Percentiles rank a stretch among this genome's conserved stretches.
These are phyloP conservation scores for Trachelus stipa DNA, from an alignment of 2,888 invertebrate genomes.

Conservation along the genomic window DNA sequence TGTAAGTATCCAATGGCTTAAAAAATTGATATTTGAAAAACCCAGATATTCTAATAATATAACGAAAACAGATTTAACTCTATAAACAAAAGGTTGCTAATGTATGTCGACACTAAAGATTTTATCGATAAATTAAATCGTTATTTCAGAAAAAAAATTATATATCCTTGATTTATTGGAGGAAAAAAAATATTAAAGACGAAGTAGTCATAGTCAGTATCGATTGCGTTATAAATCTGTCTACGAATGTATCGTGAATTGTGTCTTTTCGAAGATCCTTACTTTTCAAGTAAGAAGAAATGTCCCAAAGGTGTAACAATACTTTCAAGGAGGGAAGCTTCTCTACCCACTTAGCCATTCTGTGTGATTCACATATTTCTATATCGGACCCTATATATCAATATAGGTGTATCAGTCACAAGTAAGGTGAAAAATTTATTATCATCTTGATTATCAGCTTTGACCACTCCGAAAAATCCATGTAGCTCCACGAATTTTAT, in stretches of 20 bases:
- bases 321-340: not conserved
- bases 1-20: not conserved
- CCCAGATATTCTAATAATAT: not conserved
- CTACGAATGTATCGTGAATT: slow-evolving; percentile 37
- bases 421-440: not conserved
- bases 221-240: slow-evolving; percentile 34
- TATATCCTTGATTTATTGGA: not conserved
- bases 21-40: not conserved
- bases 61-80: not conserved
- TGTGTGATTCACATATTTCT: not conserved
- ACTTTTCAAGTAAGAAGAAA: slow-evolving; percentile 44
- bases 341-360: not conserved
- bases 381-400: not conserved
- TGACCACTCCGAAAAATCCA: not conserved
- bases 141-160: not conserved
- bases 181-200: not conserved
- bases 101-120: not conserved
- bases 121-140: not conserved
- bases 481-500: not conserved
- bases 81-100: not conserved
- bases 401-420: not conserved
- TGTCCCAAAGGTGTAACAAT: slow-evolving; percentile 28
- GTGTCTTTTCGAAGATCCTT: slow-evolving; percentile 33
- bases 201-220: not conserved
- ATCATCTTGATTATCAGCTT: not conserved